Percentiles rank a stretch among this genome's conserved stretches.
Evolutionary conservation across 1,140 invertebrate species (phyloP).

Genomic region (Anadara kagoshimensis): DNA sequence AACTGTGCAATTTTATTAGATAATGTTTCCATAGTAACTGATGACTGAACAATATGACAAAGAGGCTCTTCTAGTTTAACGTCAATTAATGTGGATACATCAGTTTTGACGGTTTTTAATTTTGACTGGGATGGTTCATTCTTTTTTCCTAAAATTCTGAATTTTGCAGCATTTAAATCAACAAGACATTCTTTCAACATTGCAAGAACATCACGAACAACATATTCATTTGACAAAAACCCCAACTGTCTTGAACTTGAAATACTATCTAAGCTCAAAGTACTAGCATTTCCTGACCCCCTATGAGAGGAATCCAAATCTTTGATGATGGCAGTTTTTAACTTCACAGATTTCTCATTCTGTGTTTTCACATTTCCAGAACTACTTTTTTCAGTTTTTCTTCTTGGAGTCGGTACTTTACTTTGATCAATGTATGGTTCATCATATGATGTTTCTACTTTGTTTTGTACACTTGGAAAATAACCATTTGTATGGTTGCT

Average conservation of each 20-base stretch:
- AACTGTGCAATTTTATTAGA: conserved; percentile 58
- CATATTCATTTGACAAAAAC: conserved; percentile 70
- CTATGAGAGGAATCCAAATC: neutral
- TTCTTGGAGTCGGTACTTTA: neutral
- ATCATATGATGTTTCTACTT: conserved; percentile 51
- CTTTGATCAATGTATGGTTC: conserved; percentile 55
- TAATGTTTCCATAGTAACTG: conserved; percentile 50
- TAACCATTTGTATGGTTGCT: neutral
- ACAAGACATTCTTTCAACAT: conserved; percentile 65
- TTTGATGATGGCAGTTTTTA: neutral
- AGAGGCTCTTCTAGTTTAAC: conserved; percentile 54
- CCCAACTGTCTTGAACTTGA: conserved; percentile 52
- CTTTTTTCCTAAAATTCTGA: conserved; percentile 48
- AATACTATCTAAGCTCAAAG: conserved; percentile 48
- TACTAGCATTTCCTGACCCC: conserved; percentile 48
- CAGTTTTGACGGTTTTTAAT: neutral
- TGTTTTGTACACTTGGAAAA: neutral
- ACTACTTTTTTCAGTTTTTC: neutral
- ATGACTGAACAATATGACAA: conserved; percentile 49
- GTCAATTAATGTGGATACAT: conserved; percentile 22
- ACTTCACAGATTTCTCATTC: conserved; percentile 2
- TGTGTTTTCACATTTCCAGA: neutral
- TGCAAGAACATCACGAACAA: conserved; percentile 67
- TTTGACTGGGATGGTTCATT: conserved; percentile 21
- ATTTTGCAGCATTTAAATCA: conserved; percentile 61